Evolutionary conservation across 2,888 invertebrate genomes (phyloP).

Genomic region (Cephus runcator): DNA sequence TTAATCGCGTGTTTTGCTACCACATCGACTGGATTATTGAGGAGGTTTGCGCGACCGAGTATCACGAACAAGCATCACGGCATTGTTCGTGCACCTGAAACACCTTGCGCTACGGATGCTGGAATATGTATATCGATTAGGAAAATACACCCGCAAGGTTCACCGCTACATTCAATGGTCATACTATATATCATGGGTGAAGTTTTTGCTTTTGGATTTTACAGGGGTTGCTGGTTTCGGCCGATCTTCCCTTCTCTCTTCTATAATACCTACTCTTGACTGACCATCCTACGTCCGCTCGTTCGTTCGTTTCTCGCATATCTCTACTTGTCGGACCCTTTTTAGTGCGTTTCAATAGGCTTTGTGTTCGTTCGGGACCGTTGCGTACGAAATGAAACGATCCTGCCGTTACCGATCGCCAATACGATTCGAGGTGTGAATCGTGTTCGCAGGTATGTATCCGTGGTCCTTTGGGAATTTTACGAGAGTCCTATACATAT

Average conservation of each 20-base stretch:
- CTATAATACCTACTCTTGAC: background rate
- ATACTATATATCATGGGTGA: background rate
- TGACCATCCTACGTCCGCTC: background rate
- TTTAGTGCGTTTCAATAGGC: slow-evolving; percentile 44
- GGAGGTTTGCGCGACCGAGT: too few species aligned
- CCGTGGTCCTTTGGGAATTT: background rate
- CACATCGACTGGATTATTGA: too few species aligned
- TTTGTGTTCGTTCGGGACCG: slow-evolving; percentile 22
- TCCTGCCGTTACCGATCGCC: background rate
- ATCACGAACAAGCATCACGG: too few species aligned
- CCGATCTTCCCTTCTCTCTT: background rate
- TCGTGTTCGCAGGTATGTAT: background rate
- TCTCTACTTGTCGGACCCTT: slow-evolving; percentile 39
- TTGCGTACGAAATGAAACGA: background rate
- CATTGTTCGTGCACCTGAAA: background rate
- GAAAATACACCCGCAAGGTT: background rate
- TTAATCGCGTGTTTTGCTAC: too few species aligned
- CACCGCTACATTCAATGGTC: background rate
- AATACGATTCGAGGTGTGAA: background rate
- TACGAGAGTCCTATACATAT: background rate
- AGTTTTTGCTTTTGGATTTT: background rate
- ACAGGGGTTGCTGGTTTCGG: background rate
- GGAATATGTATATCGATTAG: background rate
- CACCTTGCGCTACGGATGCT: background rate
- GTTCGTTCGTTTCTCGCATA: background rate